Percentiles rank a stretch among this genome's conserved stretches.
phyloP scores from a whole-genome alignment of 2,888 invertebrate genomes.

The Rhaphigaster nebulosa region DNA sequence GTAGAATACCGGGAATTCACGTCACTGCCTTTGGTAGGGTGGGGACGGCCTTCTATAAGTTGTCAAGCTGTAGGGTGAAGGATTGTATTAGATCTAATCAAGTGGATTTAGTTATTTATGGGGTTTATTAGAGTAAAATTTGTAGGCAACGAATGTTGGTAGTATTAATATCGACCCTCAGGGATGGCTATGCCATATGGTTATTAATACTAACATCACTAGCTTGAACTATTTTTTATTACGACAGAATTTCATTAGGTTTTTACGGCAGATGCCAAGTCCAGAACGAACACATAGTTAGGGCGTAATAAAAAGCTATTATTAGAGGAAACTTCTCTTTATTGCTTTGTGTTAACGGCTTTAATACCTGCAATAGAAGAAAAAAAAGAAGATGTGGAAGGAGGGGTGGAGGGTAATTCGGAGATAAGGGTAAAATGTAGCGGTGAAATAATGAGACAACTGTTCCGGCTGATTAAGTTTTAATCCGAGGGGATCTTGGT shows the following conservation, averaged over 20 bases:
- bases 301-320: not conserved
- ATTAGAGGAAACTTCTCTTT: not conserved
- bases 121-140: no score
- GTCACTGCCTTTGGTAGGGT: no score
- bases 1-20: no score
- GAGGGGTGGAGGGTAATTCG: not conserved
- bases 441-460: slow-evolving; percentile 43
- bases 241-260: not conserved
- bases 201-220: not conserved
- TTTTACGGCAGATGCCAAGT: not conserved
- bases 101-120: no score
- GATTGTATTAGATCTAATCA: no score
- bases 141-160: no score
- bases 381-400: not conserved
- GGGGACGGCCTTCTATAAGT: no score
- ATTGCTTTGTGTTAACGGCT: not conserved
- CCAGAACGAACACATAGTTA: not conserved
- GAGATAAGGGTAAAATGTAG: slow-evolving; percentile 18
- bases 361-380: not conserved
- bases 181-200: no score
- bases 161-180: no score
- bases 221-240: not conserved
- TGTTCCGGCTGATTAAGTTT: slow-evolving; percentile 43
- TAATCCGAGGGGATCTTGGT: slow-evolving; percentile 29
- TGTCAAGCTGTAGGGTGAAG: no score